Evolutionary conservation across 2,113 vertebrate genomes (phyloP), one percentile per base, ranked within the genome.

Genomic region (Sphaerodactylus townsendi): DNA sequence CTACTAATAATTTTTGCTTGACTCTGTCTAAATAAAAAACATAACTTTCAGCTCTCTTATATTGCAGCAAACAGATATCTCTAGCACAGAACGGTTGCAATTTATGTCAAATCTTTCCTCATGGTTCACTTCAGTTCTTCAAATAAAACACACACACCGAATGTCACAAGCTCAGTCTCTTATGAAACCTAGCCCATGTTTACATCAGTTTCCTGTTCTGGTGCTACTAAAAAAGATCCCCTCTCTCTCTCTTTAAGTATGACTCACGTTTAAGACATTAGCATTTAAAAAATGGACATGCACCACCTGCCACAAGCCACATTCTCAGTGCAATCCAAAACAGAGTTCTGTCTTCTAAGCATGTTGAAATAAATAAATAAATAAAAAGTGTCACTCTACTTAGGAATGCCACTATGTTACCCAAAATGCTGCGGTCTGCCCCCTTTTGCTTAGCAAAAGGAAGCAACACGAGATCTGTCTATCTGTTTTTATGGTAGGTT

Each of bases 251-350:
- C n/a, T 87, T 90, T 76, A 83, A 85, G 64, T 81, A 44, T 77
- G 77, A 87, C 81, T 72, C 77, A 83, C 72, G 86, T 88, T 71
- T 48, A 46, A 70, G 59, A 81, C 65, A 82, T 74, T 41, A 86
- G 81, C 77, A 35, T 77, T 17, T 50, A 13, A 50, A 62, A 85
- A 89, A 90, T 79, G 30, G 41, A 62, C 39, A 70, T 86, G 75
- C 79, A 79, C 21, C 65, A 78, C 23, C 64, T 79, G 39, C 81
- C 59, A 62, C 46, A 33, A 46, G 69, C 1, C 4, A 33, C 5
- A 33, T 44, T 44, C 44, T 44, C 44, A 44, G 44, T 64, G 0
- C 2, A 66, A 30, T 50, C 13, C 48, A 10, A 10, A 50, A 11
- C 48, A 50, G 48, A 50, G 48, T 10, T 50, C 9, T 50, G 48